Conservation (phyloP, 1,140 invertebrate species). For the Calephelis nemesis region DNA sequence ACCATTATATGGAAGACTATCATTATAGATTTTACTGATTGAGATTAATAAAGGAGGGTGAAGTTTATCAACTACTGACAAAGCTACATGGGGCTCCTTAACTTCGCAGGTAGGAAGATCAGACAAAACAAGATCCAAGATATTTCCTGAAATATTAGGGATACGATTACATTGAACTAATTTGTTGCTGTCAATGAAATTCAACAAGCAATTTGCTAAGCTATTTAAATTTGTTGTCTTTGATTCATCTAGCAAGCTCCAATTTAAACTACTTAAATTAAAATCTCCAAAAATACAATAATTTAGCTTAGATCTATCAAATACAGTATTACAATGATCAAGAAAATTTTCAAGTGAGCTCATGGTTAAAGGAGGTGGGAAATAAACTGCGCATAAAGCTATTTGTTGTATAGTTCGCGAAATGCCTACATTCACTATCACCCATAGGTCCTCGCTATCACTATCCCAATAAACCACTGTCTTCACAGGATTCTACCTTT, state of each 20-base stretch:
- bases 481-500: too few relatives aligned
- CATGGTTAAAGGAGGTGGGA: too few relatives aligned
- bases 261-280: slow-evolving; percentile 28
- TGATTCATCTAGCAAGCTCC: slow-evolving; percentile 20
- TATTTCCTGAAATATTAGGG: too few relatives aligned
- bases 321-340: slow-evolving; percentile 21
- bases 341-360: slow-evolving; percentile 32
- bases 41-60: background rate
- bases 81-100: too few relatives aligned
- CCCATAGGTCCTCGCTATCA: slow-evolving; percentile 35
- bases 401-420: slow-evolving; percentile 9
- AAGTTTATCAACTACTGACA: too few relatives aligned
- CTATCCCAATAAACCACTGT: slow-evolving; percentile 32
- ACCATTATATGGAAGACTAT: background rate
- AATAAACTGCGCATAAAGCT: slow-evolving; percentile 28
- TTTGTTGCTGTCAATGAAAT: too few relatives aligned
- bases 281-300: slow-evolving; percentile 35
- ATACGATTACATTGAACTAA: too few relatives aligned
- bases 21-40: background rate
- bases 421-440: slow-evolving; percentile 20
- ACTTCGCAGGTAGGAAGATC: too few relatives aligned
- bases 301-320: slow-evolving; percentile 1
- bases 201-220: too few relatives aligned
- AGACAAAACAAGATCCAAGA: too few relatives aligned
- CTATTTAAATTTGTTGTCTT: background rate